Evolutionary conservation across 2,888 invertebrate genomes (phyloP), one percentile per base, ranked within the genome.

Genomic region (Drosophila peninsularis): DNA sequence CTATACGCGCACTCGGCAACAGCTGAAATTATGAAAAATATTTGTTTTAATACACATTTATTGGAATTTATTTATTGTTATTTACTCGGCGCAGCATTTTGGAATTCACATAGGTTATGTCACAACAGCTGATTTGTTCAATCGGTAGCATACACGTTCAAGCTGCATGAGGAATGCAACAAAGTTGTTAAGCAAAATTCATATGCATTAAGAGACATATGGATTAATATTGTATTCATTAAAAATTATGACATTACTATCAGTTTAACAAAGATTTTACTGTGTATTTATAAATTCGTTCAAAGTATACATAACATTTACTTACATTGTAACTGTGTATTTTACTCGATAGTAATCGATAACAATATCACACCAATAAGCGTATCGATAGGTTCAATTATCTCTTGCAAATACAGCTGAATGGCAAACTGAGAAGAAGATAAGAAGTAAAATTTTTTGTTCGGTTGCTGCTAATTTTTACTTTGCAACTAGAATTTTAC

Each of bases 11-110:
- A 24, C 61, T 36, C 1, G 85, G 81, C n/a, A 76, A 17, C 14
- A 90, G 7, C 90, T 88, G 58, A 0, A 58, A 63, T 42, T 27
- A 11, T 7, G 2, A 2, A 19, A 32, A 27, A 41, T 2, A 10
- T 11, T 9, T 21, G 7, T 17, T 67, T 67, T 70, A 11, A 67
- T 71, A 56, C 17, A 71, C 0, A 32, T 39, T 21, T 56, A 14
- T 0, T 27, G 14, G 7, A 0, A 49, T 39, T 49, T 37, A 5
- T 13, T 30, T 7, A 1, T 32, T 54, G 55, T 66, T 82, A 79
- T 85, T 82, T 88, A 82, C 82, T 30, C 54, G 73, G 19, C 86
- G 79, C 17, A 82, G 27, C 82, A 82, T 81, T 82, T 72, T 9
- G n/a, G 6, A 39, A 17, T 41, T n/a, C 19, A 42, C 45, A 47